Conservation (phyloP, 2,888 invertebrate species). For the Blera fallax region DNA sequence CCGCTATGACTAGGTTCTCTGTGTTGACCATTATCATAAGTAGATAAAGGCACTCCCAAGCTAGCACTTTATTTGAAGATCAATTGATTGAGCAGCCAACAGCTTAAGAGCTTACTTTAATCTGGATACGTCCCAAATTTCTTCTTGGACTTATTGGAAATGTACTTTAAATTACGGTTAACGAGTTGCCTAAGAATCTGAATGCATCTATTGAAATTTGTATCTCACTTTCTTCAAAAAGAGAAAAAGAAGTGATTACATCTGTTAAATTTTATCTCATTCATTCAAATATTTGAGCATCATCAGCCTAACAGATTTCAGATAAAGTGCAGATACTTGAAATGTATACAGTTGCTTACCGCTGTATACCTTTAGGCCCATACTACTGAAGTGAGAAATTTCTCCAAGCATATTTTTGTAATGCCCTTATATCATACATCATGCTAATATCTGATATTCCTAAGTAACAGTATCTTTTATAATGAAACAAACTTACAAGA, state of each 20-base stretch:
- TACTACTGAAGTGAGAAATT: background rate
- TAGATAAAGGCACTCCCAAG: too few relatives aligned
- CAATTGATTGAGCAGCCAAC: too few relatives aligned
- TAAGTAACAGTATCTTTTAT: background rate
- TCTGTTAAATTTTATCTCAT: background rate
- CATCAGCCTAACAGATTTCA: background rate
- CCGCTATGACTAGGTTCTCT: too few relatives aligned
- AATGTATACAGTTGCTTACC: slow-evolving; percentile 7
- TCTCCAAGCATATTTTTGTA: background rate
- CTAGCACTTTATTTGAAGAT: too few relatives aligned
- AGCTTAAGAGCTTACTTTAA: too few relatives aligned
- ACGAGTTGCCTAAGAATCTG: background rate
- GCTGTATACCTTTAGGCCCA: background rate
- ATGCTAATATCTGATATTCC: background rate
- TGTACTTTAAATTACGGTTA: background rate
- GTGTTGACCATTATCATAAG: too few relatives aligned
- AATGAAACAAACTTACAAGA: background rate
- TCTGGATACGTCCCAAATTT: too few relatives aligned
- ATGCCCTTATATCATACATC: background rate
- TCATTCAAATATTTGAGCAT: background rate
- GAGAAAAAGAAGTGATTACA: background rate
- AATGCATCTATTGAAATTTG: background rate
- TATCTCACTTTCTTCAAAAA: background rate
- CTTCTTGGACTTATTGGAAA: too few relatives aligned
- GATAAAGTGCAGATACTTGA: slow-evolving; percentile 2